Percentiles rank a stretch among this genome's conserved stretches.
These are phyloP conservation scores for Teleiodes luculella DNA, from an alignment of 2,888 invertebrate species.

Conservation along the genomic window DNA sequence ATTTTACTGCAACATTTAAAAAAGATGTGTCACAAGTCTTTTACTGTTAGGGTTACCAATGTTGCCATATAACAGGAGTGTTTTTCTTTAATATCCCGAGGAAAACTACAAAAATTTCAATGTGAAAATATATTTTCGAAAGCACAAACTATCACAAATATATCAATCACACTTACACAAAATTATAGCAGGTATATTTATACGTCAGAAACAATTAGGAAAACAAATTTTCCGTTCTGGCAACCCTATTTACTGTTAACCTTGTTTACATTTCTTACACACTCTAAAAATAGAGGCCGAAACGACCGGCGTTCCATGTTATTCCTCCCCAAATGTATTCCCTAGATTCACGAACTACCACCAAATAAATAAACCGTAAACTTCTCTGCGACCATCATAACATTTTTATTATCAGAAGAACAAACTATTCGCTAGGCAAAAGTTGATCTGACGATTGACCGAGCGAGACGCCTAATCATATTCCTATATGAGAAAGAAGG, in stretches of 20 bases:
- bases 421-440: constrained; percentile 42
- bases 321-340: constrained; percentile 30
- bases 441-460: constrained; percentile 32
- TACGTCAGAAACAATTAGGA: too few species aligned
- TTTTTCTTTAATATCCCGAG: too few species aligned
- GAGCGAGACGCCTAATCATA: constrained; percentile 19
- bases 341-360: constrained; percentile 43
- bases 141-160: too few species aligned
- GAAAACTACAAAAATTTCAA: too few species aligned
- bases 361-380: constrained; percentile 68
- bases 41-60: too few species aligned
- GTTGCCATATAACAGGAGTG: too few species aligned
- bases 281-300: constrained; percentile 3
- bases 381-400: constrained; percentile 56
- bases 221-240: background rate
- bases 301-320: constrained; percentile 22
- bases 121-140: too few species aligned
- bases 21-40: background rate
- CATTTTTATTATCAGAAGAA: constrained; percentile 60
- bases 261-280: constrained; percentile 4
- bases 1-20: background rate
- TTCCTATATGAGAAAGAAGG: constrained; percentile 12
- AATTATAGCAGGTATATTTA: too few species aligned
- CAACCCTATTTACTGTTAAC: background rate
- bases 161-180: too few species aligned